These are phyloP conservation scores for Myiotriccus ornatus DNA, from an alignment of 2,797 vertebrate genomes.

Conservation along the genomic window DNA sequence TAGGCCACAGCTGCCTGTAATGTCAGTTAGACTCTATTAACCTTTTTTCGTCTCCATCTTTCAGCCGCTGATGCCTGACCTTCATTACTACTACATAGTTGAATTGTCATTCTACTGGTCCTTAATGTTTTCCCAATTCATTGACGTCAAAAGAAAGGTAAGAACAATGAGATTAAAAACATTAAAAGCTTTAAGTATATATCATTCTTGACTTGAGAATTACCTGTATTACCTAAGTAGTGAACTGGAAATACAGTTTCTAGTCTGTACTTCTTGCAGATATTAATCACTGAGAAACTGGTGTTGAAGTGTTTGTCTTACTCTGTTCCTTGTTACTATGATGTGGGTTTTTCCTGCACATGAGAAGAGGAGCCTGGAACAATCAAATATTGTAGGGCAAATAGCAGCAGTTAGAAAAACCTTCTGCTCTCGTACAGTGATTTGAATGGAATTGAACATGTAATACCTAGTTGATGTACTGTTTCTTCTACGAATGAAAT, in stretches of 20 bases:
- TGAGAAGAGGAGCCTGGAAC: not conserved
- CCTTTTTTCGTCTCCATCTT: constrained; percentile 49
- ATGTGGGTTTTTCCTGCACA: not conserved
- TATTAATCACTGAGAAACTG: not conserved
- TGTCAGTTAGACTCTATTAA: constrained; percentile 24
- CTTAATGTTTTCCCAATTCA: constrained; percentile 95
- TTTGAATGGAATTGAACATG: not conserved
- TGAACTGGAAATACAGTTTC: not conserved
- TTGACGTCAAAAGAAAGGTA: constrained; percentile 99
- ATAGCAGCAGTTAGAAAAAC: not conserved
- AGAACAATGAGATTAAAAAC: constrained; percentile 37
- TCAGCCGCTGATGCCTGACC: constrained; percentile 91
- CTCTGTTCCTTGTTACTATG: not conserved
- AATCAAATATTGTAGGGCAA: not conserved
- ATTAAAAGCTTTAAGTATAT: not conserved
- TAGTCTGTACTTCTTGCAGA: not conserved
- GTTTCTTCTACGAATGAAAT: not conserved
- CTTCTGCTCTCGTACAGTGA: not conserved
- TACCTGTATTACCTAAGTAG: not conserved
- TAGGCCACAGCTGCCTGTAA: not conserved
- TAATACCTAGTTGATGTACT: not conserved
- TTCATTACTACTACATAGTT: constrained; percentile 96
- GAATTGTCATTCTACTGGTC: constrained; percentile 98
- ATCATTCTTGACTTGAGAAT: not conserved
- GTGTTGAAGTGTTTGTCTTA: not conserved